Evolutionary conservation across 2,113 vertebrate species (phyloP), one percentile per base, ranked within the genome.

Genomic region (Pontoporia blainvillei): DNA sequence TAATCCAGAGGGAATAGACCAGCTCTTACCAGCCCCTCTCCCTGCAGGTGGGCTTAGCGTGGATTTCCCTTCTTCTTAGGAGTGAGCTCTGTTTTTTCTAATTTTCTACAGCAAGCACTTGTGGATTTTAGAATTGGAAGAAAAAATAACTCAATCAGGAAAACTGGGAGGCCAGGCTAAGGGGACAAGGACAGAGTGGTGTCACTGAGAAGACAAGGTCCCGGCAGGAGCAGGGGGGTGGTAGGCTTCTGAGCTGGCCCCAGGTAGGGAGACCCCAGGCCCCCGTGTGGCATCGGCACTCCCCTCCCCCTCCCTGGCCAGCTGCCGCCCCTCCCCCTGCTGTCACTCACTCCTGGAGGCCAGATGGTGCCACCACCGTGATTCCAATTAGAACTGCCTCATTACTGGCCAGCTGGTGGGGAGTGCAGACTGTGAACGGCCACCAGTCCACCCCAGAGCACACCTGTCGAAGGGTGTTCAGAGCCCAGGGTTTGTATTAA

Each of bases 291-390:
- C 12, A 11, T 8, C 6, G 11, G 31, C 15, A 11, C 0, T 4
- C 12, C 52, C 20, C 62, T 41, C 5, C 3, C 4, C 29, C 31
- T 39, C 41, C 34, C 75, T 44, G 69, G 21, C 57, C 78, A 94
- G 86, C 82, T 62, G 25, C 83, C 3, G 4, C 41, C 44, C 64
- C 61, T 39, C 20, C 31, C 23, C 15, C 5, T 57, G 39, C 64
- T 54, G 41, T 36, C 95, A 57, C 73, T 91, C 67, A 54, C 49
- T 82, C n/a, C 52, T 62, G 61, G 92, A 94, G 61, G 73, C 86
- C 66, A 91, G 86, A 62, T 29, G 57, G 86, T 54, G 57, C 66
- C 3, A 21, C 20, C 3, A 6, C 39, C 1, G 6, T 13, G 36
- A 8, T 86, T 44, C 49, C 64, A 73, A 25, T 54, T 76, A 73